Evolutionary conservation across 1,140 invertebrate genomes (phyloP).

Genomic region (Cyclina sinensis): DNA sequence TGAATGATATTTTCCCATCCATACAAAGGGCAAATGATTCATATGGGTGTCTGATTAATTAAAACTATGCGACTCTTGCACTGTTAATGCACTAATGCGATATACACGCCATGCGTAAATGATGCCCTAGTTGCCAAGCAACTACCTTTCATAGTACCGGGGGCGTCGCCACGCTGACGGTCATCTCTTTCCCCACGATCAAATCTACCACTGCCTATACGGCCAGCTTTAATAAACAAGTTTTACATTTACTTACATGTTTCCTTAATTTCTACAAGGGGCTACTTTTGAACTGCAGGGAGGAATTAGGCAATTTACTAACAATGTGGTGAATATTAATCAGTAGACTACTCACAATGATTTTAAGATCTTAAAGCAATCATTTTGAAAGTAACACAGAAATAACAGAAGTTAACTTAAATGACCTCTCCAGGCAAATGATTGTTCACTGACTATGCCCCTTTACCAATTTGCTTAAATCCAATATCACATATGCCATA

Average conservation of each 20-base stretch:
- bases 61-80: conserved; percentile 21
- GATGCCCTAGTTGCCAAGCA: conserved; percentile 44
- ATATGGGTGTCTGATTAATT: conserved; percentile 11
- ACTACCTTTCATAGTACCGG: conserved; percentile 67
- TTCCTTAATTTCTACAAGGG: background rate
- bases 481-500: too few relatives aligned
- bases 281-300: too few relatives aligned
- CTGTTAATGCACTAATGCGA: conserved; percentile 21
- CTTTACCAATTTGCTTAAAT: too few relatives aligned
- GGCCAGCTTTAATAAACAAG: conserved; percentile 78
- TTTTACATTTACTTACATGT: background rate
- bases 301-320: too few relatives aligned
- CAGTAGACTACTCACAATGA: too few relatives aligned
- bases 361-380: too few relatives aligned
- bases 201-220: conserved; percentile 84
- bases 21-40: background rate
- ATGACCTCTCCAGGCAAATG: too few relatives aligned
- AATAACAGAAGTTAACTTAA: too few relatives aligned
- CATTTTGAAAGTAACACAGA: too few relatives aligned
- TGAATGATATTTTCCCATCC: background rate
- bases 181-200: conserved; percentile 80
- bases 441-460: too few relatives aligned
- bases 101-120: conserved; percentile 47
- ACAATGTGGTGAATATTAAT: too few relatives aligned
- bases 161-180: conserved; percentile 74